Base-by-base conservation (phyloP, 2,888 invertebrate genomes). In the Fabriciana adippe region DNA sequence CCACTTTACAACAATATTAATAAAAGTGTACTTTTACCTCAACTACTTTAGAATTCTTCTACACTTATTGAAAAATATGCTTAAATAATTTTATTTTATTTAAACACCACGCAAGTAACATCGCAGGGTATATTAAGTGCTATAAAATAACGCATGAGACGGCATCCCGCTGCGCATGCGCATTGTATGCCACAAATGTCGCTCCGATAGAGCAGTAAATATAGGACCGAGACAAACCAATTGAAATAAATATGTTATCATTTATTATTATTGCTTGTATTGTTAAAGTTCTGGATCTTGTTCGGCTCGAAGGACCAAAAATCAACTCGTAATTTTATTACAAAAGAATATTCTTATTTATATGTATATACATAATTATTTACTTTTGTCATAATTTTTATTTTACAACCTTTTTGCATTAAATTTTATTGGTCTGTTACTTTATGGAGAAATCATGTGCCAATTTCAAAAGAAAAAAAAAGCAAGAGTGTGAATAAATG, bases 191-290 rank as follows among this genome's bases (percentile, higher is more conserved):
- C 75, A 77, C 79, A 78, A 79, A 78, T 74, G 78, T 76, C 78
- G 74, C 74, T 74, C 70, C 71, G 76, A 81, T 81, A 76, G 78
- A 79, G 78, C 77, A 75, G 78, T 80, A 80, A 80, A 79, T 77
- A 78, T 73, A 66, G 35, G 75, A 73, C 79, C 80, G 81, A 82
- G 82, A 83, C 79, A 74, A 69, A 71, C 73, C 77, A 73, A 84
- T 84, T 81, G 83, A 85, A 83, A 83, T 83, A 81, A 82, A 83
- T 79, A 81, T 66, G 66, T 66, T 60, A 66, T 60, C 55, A 67
- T 67, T 67, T 55, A 67, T 61, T 61, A 61, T 53, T 47, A 55
- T 47, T 63, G 63, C 47, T 63, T 47, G 15, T 18, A 54, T 54
- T 55, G 63, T 55, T 26, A 53, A 61, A 53, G 35, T 62, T 61